Evolutionary conservation across 1,140 invertebrate genomes (phyloP), one percentile per base, ranked within the genome.

Genomic region (Bombus sylvicola): DNA sequence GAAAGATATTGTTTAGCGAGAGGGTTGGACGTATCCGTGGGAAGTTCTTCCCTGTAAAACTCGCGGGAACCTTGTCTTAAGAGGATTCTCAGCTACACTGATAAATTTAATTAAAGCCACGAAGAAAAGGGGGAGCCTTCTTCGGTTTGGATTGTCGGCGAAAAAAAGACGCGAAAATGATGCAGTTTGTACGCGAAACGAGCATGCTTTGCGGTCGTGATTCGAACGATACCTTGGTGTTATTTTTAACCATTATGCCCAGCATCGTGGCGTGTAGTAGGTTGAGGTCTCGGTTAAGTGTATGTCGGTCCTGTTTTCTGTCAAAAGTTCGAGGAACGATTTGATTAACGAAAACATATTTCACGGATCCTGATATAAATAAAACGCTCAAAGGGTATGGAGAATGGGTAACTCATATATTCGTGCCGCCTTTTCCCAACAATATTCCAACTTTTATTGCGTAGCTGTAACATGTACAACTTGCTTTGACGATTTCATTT

Each of bases 171-270:
- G 22, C 12, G 74, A 22, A 57, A 25, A 43, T 25, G 47, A 68
- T 39, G 53, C n/a, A 13, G 34, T 79, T 82, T 64, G 6, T 41
- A 15, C 31, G 74, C 73, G n/a, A 62, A 85, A 85, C 39, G 18
- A 15, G 66, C 62, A 18, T 47, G 76, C 39, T 28, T 43, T 12
- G 18, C 22, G 41, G 25, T 74, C 47, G 47, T 37, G 57, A 41
- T 87, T 89, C 75, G 71, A n/a, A 62, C 28, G 75, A 78, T 84
- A 89, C 75, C 80, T 83, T 84, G 62, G 47, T 59, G 78, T 84
- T 90, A 90, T 90, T 90, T 90, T 90, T 87, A 89, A 90, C 85
- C 84, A 76, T 89, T 89, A 89, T 84, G 77, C 84, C 76, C 68
- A 39, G 64, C 75, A 34, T 41, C 28, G 59, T 39, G 59, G 79